Evolutionary conservation across 2,797 vertebrate species (phyloP).

Genomic region (Gymnopithys bicolor): DNA sequence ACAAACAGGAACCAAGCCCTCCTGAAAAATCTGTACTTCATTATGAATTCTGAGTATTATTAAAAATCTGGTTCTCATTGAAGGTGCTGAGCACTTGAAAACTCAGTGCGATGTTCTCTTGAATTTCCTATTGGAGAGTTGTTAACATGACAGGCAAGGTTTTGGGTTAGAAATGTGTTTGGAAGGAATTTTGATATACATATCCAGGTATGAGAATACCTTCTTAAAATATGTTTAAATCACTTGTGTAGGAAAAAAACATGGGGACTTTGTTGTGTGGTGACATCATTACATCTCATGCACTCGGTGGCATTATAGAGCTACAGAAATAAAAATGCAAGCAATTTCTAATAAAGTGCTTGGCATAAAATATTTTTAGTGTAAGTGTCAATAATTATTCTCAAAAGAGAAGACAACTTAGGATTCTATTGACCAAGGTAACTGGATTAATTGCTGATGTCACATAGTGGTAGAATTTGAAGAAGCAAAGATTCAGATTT

Average conservation of each 20-base stretch:
- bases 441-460: not conserved
- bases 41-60: slow-evolving; percentile 44
- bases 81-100: slow-evolving; percentile 34
- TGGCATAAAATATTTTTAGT: not conserved
- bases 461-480: not conserved
- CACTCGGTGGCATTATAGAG: not conserved
- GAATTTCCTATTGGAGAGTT: slow-evolving; percentile 10
- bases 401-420: not conserved
- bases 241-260: not conserved
- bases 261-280: not conserved
- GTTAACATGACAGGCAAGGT: not conserved
- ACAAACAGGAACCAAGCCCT: not conserved
- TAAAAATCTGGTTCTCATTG: slow-evolving; percentile 13
- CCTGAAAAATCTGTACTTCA: slow-evolving; percentile 29
- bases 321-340: not conserved
- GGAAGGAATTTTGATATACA: not conserved
- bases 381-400: not conserved
- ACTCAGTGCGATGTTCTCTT: not conserved
- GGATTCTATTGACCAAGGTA: not conserved
- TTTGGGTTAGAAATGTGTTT: not conserved
- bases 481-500: not conserved
- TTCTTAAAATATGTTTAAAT: not conserved
- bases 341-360: not conserved
- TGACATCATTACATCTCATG: not conserved
- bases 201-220: not conserved